phyloP scores from a whole-genome alignment of 2,113 vertebrate species.

The Ceyx margarethae region DNA sequence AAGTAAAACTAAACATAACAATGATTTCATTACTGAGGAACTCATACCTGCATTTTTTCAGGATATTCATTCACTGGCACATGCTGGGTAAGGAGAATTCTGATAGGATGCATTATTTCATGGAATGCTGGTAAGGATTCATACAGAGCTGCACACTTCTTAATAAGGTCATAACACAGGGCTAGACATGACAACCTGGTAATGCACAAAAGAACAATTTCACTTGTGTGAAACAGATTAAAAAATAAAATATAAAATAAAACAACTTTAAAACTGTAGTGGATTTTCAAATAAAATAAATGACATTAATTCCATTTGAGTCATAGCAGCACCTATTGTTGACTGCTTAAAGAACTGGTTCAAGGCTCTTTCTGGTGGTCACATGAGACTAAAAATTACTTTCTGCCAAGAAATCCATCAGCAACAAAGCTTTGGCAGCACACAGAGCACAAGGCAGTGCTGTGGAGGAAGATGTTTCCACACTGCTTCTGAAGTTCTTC shows the following conservation, averaged over 20 bases:
- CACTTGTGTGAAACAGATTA: background rate
- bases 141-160: slow-evolving; percentile 79
- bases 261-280: background rate
- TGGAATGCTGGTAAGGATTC: slow-evolving; percentile 76
- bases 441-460: background rate
- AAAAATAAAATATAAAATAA: no score
- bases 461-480: background rate
- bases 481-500: background rate
- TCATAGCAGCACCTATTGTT: background rate
- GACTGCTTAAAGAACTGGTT: background rate
- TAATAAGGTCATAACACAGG: slow-evolving; percentile 82
- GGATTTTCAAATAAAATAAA: background rate
- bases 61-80: slow-evolving; percentile 71
- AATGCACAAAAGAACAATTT: background rate
- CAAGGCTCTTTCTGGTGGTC: background rate
- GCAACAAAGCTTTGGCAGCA: background rate
- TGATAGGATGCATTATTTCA: slow-evolving; percentile 79
- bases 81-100: slow-evolving; percentile 76
- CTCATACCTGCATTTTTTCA: slow-evolving; percentile 78
- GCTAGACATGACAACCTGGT: slow-evolving; percentile 84
- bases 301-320: background rate
- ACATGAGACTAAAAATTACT: background rate
- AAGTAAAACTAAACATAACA: background rate
- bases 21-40: background rate
- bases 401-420: background rate